A percentile compares a stretch with the other conserved stretches of the same genome.
Conservation (phyloP, 1,140 invertebrate species). For the Drosophila pallidifrons region DNA sequence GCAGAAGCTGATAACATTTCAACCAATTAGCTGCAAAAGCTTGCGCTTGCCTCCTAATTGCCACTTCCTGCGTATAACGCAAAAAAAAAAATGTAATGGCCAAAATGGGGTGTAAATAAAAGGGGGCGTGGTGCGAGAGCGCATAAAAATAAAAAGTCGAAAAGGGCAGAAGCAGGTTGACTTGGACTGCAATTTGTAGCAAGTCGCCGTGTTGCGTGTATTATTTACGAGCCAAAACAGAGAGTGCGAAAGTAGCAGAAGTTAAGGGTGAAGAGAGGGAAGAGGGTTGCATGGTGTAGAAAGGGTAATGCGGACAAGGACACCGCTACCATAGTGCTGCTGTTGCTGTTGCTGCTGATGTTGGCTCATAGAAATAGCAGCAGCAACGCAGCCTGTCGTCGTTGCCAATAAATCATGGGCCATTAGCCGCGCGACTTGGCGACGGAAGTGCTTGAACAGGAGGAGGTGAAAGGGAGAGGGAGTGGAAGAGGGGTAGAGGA, state of each 20-base stretch:
- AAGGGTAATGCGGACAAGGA: conserved; percentile 30
- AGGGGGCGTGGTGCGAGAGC: conserved; percentile 22
- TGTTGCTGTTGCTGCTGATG: conserved; percentile 22
- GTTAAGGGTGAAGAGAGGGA: too few species aligned
- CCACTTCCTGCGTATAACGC: conserved; percentile 72
- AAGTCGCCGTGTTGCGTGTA: conserved; percentile 75
- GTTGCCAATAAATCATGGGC: conserved; percentile 79
- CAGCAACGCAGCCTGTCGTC: conserved; percentile 61
- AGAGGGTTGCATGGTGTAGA: conserved; percentile 4
- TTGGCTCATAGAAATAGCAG: conserved; percentile 35
- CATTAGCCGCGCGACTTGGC: conserved; percentile 70
- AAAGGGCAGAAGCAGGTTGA: conserved; percentile 47
- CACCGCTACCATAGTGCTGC: neutral
- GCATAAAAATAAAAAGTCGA: conserved; percentile 13
- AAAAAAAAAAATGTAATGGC: neutral
- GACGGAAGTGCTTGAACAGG: conserved; percentile 29
- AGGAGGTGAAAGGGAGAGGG: neutral
- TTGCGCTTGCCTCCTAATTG: conserved; percentile 75
- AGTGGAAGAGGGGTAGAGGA: neutral
- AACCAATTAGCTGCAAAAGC: conserved; percentile 46
- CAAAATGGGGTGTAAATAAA: conserved; percentile 48
- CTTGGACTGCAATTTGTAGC: conserved; percentile 74
- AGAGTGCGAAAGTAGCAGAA: neutral
- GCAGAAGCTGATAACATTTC: conserved; percentile 45
- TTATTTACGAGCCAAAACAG: conserved; percentile 67